Percentiles rank a stretch among this genome's conserved stretches.
Evolutionary conservation across 1,140 invertebrate species (phyloP).

Genomic region (Dysdera silvatica): DNA sequence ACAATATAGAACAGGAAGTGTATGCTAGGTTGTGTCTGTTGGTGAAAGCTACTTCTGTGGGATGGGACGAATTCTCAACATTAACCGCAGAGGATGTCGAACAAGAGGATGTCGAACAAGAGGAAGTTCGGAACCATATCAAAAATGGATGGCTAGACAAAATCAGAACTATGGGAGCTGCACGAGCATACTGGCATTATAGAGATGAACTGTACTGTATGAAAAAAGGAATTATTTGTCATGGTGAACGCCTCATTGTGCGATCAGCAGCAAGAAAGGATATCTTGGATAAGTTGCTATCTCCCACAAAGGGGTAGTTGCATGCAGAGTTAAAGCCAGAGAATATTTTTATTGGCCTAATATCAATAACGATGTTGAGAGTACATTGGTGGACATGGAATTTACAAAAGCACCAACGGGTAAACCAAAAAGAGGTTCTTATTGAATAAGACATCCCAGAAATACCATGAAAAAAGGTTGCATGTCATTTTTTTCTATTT

Average conservation of each 20-base stretch:
- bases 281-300: neutral
- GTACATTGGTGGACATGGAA: neutral
- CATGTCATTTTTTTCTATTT: constrained; percentile 8
- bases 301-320: constrained; percentile 3
- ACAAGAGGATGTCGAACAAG: neutral
- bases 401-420: constrained; percentile 6
- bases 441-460: neutral
- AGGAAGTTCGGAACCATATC: neutral
- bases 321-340: constrained; percentile 11
- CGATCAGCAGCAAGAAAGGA: neutral
- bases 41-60: neutral
- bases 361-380: neutral
- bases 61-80: neutral
- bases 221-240: neutral
- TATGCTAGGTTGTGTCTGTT: neutral
- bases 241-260: constrained; percentile 5
- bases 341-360: constrained; percentile 10
- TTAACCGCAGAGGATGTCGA: no score
- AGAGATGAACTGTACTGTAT: neutral
- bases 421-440: neutral
- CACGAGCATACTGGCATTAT: constrained; percentile 11
- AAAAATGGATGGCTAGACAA: neutral
- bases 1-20: neutral
- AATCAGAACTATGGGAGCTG: no score
- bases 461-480: constrained; percentile 12